Evolutionary conservation across 2,888 invertebrate genomes (phyloP).

Genomic region (Dolichopus griseipennis): DNA sequence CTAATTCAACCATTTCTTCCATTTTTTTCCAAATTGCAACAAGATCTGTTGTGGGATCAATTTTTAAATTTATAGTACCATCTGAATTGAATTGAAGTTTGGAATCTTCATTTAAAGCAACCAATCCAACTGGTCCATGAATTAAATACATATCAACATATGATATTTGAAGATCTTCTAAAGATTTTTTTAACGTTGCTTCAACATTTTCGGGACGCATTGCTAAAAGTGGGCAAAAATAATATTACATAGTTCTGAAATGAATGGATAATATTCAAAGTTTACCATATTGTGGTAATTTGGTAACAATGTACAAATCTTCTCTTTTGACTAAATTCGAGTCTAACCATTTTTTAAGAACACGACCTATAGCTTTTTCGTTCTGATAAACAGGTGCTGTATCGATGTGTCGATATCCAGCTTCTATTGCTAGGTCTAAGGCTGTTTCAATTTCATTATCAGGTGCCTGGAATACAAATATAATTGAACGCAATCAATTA

Average conservation of each 20-base stretch:
- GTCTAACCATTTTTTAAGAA: conserved; percentile 61
- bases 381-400: conserved; percentile 70
- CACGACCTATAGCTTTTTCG: conserved; percentile 64
- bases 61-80: conserved; percentile 37
- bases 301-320: conserved; percentile 74
- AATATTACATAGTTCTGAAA: neutral
- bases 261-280: neutral
- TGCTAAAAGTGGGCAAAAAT: conserved; percentile 36
- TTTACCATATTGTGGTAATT: conserved; percentile 58
- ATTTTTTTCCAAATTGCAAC: conserved; percentile 61
- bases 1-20: conserved; percentile 46
- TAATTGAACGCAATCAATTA: too few species aligned
- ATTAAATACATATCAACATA: conserved; percentile 78
- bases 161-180: conserved; percentile 61
- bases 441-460: conserved; percentile 59
- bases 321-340: conserved; percentile 60
- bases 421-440: conserved; percentile 58
- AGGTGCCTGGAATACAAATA: conserved; percentile 47
- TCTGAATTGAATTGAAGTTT: conserved; percentile 53
- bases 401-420: conserved; percentile 77
- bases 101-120: conserved; percentile 23
- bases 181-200: conserved; percentile 57
- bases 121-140: conserved; percentile 65
- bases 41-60: conserved; percentile 60
- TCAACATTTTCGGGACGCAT: conserved; percentile 55